phyloP scores from a whole-genome alignment of 2,888 invertebrate species.

The Phengaris alcon region DNA sequence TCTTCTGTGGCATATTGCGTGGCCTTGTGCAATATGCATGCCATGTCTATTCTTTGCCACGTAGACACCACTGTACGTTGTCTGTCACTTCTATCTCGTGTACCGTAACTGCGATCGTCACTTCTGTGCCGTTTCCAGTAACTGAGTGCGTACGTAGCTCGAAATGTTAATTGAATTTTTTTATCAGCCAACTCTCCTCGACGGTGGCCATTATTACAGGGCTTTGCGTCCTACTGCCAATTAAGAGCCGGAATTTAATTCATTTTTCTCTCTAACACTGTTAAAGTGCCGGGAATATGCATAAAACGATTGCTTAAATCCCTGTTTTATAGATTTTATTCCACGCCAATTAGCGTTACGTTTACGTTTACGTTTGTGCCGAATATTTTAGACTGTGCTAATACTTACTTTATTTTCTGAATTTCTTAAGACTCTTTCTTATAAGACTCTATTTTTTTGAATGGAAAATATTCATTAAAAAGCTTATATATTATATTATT shows the following conservation, averaged over 20 bases:
- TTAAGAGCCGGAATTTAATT: conserved; percentile 46
- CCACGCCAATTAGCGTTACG: background rate
- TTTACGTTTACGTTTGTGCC: background rate
- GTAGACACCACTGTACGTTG: no score
- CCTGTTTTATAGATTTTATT: conserved; percentile 13
- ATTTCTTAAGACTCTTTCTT: background rate
- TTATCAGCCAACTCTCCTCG: conserved; percentile 44
- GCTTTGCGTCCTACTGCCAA: conserved; percentile 44
- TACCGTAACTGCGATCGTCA: background rate
- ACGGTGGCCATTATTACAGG: conserved; percentile 43
- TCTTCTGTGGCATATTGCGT: no score
- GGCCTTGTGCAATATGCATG: no score
- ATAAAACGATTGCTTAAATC: background rate
- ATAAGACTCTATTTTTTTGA: no score
- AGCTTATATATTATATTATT: no score
- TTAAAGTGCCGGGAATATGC: conserved; percentile 14
- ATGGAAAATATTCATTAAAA: no score
- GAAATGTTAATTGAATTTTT: conserved; percentile 48
- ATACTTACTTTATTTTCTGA: background rate
- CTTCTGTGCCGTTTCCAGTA: background rate
- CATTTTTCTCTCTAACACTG: conserved; percentile 34
- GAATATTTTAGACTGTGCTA: background rate
- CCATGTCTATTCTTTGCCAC: no score
- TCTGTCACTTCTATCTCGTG: no score
- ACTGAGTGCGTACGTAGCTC: conserved; percentile 35